A percentile compares a stretch with the other conserved stretches of the same genome.
phyloP scores from a whole-genome alignment of 2,888 invertebrate genomes.

The Lycaena phlaeas region DNA sequence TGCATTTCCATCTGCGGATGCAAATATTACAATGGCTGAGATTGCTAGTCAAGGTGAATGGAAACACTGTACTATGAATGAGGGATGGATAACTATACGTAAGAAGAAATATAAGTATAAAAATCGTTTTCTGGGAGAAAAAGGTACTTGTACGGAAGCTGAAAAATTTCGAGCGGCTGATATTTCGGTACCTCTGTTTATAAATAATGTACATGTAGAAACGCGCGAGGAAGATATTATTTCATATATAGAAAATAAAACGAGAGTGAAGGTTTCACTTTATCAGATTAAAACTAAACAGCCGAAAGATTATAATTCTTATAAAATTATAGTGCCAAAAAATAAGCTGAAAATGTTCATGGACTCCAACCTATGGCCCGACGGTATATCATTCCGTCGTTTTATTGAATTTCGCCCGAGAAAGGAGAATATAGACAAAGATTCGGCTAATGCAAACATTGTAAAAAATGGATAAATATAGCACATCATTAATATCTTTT shows the following conservation, averaged over 20 bases:
- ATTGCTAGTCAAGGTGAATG: background rate
- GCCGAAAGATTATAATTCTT: background rate
- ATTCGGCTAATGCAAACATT: background rate
- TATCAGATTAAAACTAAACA: background rate
- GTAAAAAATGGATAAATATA: background rate
- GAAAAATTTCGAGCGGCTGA: no score
- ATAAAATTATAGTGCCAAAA: constrained; percentile 1
- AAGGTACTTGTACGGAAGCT: background rate
- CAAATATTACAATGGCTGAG: background rate
- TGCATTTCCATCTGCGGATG: background rate
- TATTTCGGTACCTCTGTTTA: no score
- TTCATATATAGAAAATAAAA: no score
- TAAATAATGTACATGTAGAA: no score
- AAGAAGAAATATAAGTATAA: background rate
- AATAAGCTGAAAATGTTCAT: constrained; percentile 4
- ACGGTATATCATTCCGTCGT: background rate
- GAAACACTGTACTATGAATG: background rate
- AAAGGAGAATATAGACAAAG: background rate
- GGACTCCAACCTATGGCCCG: constrained; percentile 2
- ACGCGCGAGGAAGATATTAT: no score
- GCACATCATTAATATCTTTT: background rate
- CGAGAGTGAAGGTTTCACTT: no score
- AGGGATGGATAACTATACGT: background rate
- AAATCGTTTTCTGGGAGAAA: background rate
- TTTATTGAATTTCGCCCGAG: background rate